A percentile compares a stretch with the other conserved stretches of the same genome.
These are phyloP conservation scores for Rhabdophis nuchalis DNA, from an alignment of 2,797 vertebrate species.

Conservation along the genomic window DNA sequence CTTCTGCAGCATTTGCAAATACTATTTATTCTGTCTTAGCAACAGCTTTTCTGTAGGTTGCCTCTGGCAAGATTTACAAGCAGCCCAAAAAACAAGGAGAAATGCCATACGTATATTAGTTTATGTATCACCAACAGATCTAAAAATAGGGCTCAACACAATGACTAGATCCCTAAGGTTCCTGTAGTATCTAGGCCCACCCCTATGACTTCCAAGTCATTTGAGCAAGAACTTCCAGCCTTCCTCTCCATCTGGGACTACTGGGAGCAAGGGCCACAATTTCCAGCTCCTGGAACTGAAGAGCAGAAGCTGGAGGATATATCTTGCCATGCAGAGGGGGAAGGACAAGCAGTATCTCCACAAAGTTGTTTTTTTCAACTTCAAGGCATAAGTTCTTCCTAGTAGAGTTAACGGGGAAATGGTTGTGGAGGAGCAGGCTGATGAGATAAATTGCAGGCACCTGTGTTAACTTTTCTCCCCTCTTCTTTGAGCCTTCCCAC, in stretches of 20 bases:
- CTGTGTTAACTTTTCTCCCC: neutral
- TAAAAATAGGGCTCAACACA: neutral
- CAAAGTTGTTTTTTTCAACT: neutral
- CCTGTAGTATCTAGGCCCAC: neutral
- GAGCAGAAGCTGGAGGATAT: neutral
- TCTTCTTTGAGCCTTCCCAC: neutral
- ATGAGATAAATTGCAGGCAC: neutral
- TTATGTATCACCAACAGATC: neutral
- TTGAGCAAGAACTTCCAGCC: neutral
- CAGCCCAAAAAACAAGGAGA: neutral
- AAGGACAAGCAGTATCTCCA: neutral
- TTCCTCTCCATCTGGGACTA: neutral
- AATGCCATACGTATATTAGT: neutral
- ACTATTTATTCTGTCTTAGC: neutral
- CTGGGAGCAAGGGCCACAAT: neutral
- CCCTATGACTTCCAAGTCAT: neutral
- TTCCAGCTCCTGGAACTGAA: neutral
- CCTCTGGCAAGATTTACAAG: neutral
- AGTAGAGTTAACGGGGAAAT: neutral
- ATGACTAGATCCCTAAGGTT: neutral
- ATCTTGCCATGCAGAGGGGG: neutral
- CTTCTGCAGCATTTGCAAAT: neutral
- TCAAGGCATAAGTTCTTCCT: too few relatives aligned
- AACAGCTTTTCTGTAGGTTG: neutral
- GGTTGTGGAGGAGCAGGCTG: neutral